phyloP scores from a whole-genome alignment of 1,140 invertebrate genomes.

The Penaeus vannamei region DNA sequence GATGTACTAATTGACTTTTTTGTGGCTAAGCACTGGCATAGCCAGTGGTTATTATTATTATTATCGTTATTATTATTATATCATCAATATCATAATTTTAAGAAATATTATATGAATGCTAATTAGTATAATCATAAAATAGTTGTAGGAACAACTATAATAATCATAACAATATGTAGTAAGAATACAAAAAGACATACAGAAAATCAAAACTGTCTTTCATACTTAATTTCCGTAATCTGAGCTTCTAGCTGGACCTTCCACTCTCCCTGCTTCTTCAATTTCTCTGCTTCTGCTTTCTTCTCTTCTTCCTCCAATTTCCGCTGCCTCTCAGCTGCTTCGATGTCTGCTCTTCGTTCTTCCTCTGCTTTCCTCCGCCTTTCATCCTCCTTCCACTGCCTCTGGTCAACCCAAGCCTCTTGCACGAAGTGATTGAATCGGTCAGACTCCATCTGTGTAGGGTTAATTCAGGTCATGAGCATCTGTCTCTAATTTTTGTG shows the following conservation, averaged over 20 bases:
- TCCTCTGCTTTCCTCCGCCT: conserved; percentile 43
- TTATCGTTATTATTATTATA: too few species aligned
- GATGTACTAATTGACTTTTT: too few species aligned
- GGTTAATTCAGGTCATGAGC: neutral
- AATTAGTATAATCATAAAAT: too few species aligned
- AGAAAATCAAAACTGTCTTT: neutral
- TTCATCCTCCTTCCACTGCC: conserved; percentile 61
- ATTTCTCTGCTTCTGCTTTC: conserved; percentile 37
- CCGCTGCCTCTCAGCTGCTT: conserved; percentile 18
- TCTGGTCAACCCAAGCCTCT: conserved; percentile 59
- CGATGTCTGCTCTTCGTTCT: conserved; percentile 42
- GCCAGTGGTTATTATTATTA: too few species aligned
- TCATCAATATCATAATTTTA: too few species aligned
- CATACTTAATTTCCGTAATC: conserved; percentile 54
- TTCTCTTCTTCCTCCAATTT: conserved; percentile 53
- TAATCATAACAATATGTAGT: neutral
- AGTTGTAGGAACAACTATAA: too few species aligned
- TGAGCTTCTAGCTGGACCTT: conserved; percentile 57
- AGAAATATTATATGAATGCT: too few species aligned
- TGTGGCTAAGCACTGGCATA: too few species aligned
- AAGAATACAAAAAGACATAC: neutral
- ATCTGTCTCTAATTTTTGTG: neutral
- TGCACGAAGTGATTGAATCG: conserved; percentile 55
- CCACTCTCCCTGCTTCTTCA: conserved; percentile 52
- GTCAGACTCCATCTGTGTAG: conserved; percentile 55